These are phyloP conservation scores for Synergus gifuensis DNA, from an alignment of 2,888 invertebrate species.

Conservation along the genomic window DNA sequence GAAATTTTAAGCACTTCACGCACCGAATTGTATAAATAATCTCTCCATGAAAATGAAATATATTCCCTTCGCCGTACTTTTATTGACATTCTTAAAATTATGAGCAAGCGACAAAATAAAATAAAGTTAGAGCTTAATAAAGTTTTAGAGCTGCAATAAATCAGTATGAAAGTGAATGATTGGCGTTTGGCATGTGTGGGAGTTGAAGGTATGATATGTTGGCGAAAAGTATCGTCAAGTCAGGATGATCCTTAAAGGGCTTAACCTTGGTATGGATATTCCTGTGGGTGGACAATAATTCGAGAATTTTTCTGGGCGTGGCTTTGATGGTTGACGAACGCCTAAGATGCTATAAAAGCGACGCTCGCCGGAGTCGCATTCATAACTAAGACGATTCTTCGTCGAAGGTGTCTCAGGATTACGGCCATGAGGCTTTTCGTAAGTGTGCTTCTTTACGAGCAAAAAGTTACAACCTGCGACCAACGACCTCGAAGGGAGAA, in stretches of 20 bases:
- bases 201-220: constrained; percentile 8
- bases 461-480: constrained; percentile 18
- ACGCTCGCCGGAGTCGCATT: constrained; percentile 60
- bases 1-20: too few relatives aligned
- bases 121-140: too few relatives aligned
- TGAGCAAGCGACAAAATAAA: not conserved
- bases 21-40: too few relatives aligned
- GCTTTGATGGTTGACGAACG: constrained; percentile 40
- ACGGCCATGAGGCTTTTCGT: constrained; percentile 60
- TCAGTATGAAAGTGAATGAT: constrained; percentile 22
- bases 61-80: not conserved
- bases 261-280: constrained; percentile 28
- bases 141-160: constrained; percentile 3
- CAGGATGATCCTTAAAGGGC: constrained; percentile 21
- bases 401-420: constrained; percentile 54
- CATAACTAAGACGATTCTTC: constrained; percentile 59
- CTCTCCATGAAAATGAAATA: too few relatives aligned
- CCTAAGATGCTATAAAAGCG: constrained; percentile 64
- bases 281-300: constrained; percentile 35
- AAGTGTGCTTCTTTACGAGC: constrained; percentile 55
- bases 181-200: constrained; percentile 4
- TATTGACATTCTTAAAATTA: not conserved
- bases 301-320: constrained; percentile 37
- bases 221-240: constrained; percentile 51
- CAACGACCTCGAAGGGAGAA: constrained; percentile 26